Percentiles rank a stretch among this genome's conserved stretches.
These are phyloP conservation scores for Plumapathes pennacea DNA, from an alignment of 92 coral and sea anemone genomes.

Conservation along the genomic window DNA sequence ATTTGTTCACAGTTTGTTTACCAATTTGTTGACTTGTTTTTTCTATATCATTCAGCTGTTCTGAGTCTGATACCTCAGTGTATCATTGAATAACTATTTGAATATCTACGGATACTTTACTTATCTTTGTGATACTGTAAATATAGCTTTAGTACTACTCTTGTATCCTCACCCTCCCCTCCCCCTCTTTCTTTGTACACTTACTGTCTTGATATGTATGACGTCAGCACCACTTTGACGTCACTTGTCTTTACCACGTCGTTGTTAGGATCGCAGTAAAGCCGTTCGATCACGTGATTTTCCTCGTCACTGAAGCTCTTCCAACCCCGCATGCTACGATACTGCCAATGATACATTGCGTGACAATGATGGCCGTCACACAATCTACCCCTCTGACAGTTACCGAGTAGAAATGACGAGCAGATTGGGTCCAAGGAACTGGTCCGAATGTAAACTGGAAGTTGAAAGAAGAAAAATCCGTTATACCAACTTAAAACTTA, in stretches of 20 bases:
- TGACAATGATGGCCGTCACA: slow-evolving; percentile 80
- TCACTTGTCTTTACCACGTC: slow-evolving; percentile 47
- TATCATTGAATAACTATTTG: too few species aligned
- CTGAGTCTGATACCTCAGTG: too few species aligned
- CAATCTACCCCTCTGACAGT: slow-evolving; percentile 44
- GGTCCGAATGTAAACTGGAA: slow-evolving; percentile 48
- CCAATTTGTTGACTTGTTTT: too few species aligned
- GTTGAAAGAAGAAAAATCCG: too few species aligned
- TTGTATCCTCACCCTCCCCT: too few species aligned
- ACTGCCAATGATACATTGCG: slow-evolving; percentile 86
- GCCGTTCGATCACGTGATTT: slow-evolving; percentile 47
- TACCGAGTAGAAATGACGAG: slow-evolving; percentile 53
- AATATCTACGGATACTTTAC: too few species aligned
- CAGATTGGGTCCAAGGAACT: slow-evolving; percentile 66
- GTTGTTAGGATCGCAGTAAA: slow-evolving; percentile 64
- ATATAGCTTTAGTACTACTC: too few species aligned
- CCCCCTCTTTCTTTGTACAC: not conserved
- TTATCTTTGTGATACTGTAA: too few species aligned
- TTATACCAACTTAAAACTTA: too few species aligned
- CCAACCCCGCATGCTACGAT: slow-evolving; percentile 71
- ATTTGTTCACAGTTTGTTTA: too few species aligned
- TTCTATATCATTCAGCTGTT: too few species aligned
- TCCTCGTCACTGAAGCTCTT: slow-evolving; percentile 44
- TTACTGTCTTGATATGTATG: slow-evolving; percentile 41
- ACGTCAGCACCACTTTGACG: slow-evolving; percentile 33